Evolutionary conservation across 64 coral and sea anemone genomes (phyloP).

Genomic region (Dendronephthya gigantea): DNA sequence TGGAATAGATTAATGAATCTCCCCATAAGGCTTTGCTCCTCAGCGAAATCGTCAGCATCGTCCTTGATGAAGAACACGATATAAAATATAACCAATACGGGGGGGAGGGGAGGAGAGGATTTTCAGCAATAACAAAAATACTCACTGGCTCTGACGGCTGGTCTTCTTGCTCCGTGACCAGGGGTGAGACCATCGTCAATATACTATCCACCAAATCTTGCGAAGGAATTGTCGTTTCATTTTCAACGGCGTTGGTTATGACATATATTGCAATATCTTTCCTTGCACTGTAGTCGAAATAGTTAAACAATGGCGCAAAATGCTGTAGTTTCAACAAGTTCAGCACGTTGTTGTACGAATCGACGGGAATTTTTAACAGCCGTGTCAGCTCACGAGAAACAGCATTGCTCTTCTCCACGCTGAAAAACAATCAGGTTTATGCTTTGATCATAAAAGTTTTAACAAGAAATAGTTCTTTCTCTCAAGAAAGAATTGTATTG

Average conservation of each 20-base stretch:
- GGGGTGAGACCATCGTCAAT: slow-evolving; percentile 61
- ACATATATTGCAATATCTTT: slow-evolving; percentile 96
- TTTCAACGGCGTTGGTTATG: slow-evolving; percentile 84
- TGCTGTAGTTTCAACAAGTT: slow-evolving; percentile 71
- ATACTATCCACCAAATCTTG: slow-evolving; percentile 89
- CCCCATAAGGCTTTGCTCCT: slow-evolving; percentile 93
- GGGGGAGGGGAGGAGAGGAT: too few relatives aligned
- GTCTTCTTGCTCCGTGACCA: slow-evolving; percentile 84
- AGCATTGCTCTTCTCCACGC: slow-evolving; percentile 94
- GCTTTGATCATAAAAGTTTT: too few relatives aligned
- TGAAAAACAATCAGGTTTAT: too few relatives aligned
- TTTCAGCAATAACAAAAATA: neutral
- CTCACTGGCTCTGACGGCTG: slow-evolving; percentile 81
- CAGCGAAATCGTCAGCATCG: slow-evolving; percentile 93
- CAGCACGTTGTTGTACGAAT: slow-evolving; percentile 89
- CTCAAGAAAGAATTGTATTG: too few relatives aligned
- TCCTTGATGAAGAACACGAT: slow-evolving; percentile 14
- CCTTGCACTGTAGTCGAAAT: slow-evolving; percentile 68
- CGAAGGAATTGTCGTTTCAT: slow-evolving; percentile 61
- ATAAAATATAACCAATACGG: too few relatives aligned
- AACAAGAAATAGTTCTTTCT: too few relatives aligned
- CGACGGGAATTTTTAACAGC: slow-evolving; percentile 83
- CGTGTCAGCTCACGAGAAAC: slow-evolving; percentile 84
- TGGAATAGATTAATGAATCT: slow-evolving; percentile 78
- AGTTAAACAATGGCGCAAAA: slow-evolving; percentile 80